phyloP scores from a whole-genome alignment of 2,888 invertebrate genomes.

The Drosophila monieri region DNA sequence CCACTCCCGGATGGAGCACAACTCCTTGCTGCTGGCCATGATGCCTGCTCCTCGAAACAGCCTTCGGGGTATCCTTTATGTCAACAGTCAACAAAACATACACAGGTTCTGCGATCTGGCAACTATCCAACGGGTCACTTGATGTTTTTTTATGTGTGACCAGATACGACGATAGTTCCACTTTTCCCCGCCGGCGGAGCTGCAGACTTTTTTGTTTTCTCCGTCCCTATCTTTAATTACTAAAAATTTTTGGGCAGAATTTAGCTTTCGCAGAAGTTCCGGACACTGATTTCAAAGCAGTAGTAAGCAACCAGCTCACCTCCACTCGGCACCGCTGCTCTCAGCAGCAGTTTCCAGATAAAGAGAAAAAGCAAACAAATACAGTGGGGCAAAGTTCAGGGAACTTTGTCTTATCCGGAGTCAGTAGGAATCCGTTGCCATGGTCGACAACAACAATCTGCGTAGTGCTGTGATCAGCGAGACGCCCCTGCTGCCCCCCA shows the following conservation, averaged over 20 bases:
- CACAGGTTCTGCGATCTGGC: conserved; percentile 1
- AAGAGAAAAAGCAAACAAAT: conserved; percentile 3
- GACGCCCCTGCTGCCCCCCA: conserved; percentile 66
- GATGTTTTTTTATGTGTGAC: neutral
- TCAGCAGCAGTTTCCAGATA: neutral
- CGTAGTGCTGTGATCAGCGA: conserved; percentile 79
- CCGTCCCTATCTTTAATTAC: conserved; percentile 1
- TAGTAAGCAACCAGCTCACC: neutral
- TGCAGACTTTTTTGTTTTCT: neutral
- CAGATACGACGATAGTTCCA: neutral
- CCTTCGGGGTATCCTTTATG: neutral
- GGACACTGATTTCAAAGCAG: neutral
- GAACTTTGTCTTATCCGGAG: conserved; percentile 19
- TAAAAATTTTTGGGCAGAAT: neutral
- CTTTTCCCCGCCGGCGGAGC: neutral
- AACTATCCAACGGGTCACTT: conserved; percentile 3
- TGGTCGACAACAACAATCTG: conserved; percentile 72
- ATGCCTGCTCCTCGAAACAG: conserved; percentile 4
- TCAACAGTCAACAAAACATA: conserved; percentile 20
- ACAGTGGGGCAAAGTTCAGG: conserved; percentile 43
- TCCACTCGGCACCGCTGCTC: neutral
- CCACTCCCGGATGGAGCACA: conserved; percentile 88
- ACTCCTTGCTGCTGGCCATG: conserved; percentile 70
- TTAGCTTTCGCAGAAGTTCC: neutral
- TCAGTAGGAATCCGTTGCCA: conserved; percentile 41